Base-by-base conservation (phyloP, 2,888 invertebrate genomes). In the Tyria jacobaeae region DNA sequence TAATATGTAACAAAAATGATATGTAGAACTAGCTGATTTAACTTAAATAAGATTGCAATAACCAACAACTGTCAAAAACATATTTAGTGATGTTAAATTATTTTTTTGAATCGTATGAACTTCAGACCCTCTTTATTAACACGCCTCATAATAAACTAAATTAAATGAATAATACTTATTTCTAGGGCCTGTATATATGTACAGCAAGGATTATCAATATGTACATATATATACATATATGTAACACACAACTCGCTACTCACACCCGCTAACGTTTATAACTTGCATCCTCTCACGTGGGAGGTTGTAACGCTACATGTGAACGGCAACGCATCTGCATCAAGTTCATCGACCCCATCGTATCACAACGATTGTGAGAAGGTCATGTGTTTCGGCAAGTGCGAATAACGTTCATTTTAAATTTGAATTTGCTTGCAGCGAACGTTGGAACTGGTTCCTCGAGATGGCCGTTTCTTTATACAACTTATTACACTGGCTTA, bases 291-390 rank as follows among this genome's bases (percentile, higher is more conserved):
- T 49, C 68, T 86, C 84, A 89, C 91, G 92, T 91, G 90, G 92
- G 91, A 91, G 92, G 91, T 90, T 90, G 90, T 91, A 89, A 82
- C 84, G 86, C 86, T 89, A 89, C 90, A 91, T 91, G 90, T 87
- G 90, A 91, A 90, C 89, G 81, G 83, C 89, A 87, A 89, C 91
- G 93, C 92, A 93, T 93, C 93, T 92, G 93, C 93, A 93, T 90
- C 83, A 79, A 78, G 91, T 87, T 85, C 91, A 76, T 75, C 71
- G 88, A 89, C 87, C 90, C 78, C 75, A 62, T 81, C 72, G 81
- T 86, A 82, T 87, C 89, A 88, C 87, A 84, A 88, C 81, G 82
- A 82, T 83, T 84, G 87, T 84, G 86, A 89, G 90, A 92, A 91
- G 91, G 90, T 89, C 91, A 89, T 86, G 87, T 77, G 84, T 87